Base-by-base conservation (phyloP, 2,888 invertebrate species). In the Thera obeliscata region DNA sequence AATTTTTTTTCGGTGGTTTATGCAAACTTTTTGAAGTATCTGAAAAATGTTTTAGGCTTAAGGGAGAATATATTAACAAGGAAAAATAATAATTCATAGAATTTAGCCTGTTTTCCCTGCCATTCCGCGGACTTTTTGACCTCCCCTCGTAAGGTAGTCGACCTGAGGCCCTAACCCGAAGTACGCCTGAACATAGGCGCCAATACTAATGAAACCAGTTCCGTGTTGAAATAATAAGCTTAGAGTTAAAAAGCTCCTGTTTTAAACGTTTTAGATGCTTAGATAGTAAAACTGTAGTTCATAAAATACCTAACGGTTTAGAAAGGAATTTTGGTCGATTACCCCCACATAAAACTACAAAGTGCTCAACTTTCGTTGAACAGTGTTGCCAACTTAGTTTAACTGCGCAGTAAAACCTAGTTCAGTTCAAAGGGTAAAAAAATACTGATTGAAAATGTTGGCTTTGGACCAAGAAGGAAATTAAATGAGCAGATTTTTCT, bases 351-450 rank as follows among this genome's bases (percentile, higher is more conserved):
- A 71, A 72, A 77, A 77, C 74, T 78, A 77, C 77, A 79, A 79
- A 79, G 78, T 80, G 59, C 59, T 65, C 59, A 69, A 67, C 69
- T 64, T 64, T 78, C 74, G 66, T 62, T 58, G 74, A 78, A 77
- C 64, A 74, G 74, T 76, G 76, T 74, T 74, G 78, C 78, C 78
- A 78, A 76, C 71, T 71, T 64, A 79, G 76, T 80, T 81, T 79
- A 68, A 80, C 72, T 63, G 72, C 77, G 74, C 73, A 74, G 76
- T 80, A 80, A 81, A 81, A 75, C 72, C 56, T 52, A 33, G 56
- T 35, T 52, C 52, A 41, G 56, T 48, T 49, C 56, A 56, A 66
- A 61, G 43, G 61, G 61, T 56, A 69, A 69, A 66, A 22, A 71
- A 69, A 62, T 72, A 75, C 76, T 70, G 64, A 74, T 72, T 71